These are phyloP conservation scores for Camponotus pennsylvanicus DNA, from an alignment of 1,140 invertebrate genomes.

Conservation along the genomic window DNA sequence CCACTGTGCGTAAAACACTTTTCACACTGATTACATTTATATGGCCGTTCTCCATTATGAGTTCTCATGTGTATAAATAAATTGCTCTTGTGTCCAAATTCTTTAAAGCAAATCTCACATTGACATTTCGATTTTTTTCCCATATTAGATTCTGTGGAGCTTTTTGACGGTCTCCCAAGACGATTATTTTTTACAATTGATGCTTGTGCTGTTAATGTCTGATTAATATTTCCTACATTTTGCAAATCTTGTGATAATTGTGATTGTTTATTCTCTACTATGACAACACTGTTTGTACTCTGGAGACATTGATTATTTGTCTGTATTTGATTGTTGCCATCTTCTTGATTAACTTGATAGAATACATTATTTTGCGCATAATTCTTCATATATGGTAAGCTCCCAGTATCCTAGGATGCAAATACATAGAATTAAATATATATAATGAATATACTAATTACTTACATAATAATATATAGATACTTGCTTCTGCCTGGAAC, in stretches of 20 bases:
- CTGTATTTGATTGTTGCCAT: constrained; percentile 50
- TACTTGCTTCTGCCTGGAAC: constrained; percentile 75
- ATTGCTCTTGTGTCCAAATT: constrained; percentile 87
- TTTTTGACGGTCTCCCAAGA: constrained; percentile 79
- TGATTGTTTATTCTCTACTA: constrained; percentile 46
- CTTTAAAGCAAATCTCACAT: constrained; percentile 88
- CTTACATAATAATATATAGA: constrained; percentile 13
- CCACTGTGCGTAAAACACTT: constrained; percentile 90
- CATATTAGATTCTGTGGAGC: constrained; percentile 61
- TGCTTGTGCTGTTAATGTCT: constrained; percentile 48
- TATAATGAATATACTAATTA: constrained; percentile 12
- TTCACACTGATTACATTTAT: constrained; percentile 90
- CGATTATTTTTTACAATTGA: constrained; percentile 69
- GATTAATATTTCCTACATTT: constrained; percentile 44
- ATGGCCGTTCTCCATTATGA: constrained; percentile 90
- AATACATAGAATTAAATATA: constrained; percentile 35
- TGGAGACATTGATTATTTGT: constrained; percentile 61
- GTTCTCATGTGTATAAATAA: constrained; percentile 88
- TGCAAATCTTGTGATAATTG: constrained; percentile 58
- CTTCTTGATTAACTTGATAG: constrained; percentile 67
- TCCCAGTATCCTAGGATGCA: constrained; percentile 66
- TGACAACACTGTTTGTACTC: neutral
- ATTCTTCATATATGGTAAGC: constrained; percentile 68
- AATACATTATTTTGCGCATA: constrained; percentile 68
- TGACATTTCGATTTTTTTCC: constrained; percentile 83